Evolutionary conservation across 37 sponge, comb jelly and placozoan species (phyloP), one percentile per base, ranked within the genome.

Genomic region (Petrosia ficiformis): DNA sequence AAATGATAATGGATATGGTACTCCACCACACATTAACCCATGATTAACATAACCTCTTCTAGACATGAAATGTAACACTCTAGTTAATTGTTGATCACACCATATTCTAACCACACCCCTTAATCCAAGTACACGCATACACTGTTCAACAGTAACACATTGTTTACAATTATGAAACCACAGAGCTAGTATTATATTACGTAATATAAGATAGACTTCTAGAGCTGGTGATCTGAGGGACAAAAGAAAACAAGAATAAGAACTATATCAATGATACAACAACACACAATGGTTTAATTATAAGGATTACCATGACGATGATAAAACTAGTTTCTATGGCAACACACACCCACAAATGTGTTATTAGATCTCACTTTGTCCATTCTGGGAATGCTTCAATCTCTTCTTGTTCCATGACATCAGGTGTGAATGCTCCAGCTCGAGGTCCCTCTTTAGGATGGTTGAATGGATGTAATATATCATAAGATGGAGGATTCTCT

Each of bases 371-470:
- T 4, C 30, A 72, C 73, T 52, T 44, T 14, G 30, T 43, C 2
- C 57, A 56, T 32, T 43, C 74, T 1, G 91, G 91, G 69, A 94
- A 94, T 22, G 81, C 78, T 31, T 69, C 38, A 16, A 70, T 76
- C 72, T 94, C 95, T 35, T 84, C 87, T 11, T 57, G 77, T 25
- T 85, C 90, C 91, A 94, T 84, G 42, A 77, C 80, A 61, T 94
- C 95, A 44, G 95, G 95, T 59, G 91, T 86, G 75, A 94, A 94
- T 48, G 91, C 91, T 31, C 80, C 63, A 16, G 91, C 95, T 58
- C 91, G 75, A 36, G 86, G 90, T 16, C 91, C 90, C 67, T 89
- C 90, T 26, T 86, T 78, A 11, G 91, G 95, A 60, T 84, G 88
- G 68, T 94, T 86, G 79, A 94, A 94, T 16, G 91, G 95, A 25